Conservation (phyloP, 2,888 invertebrate genomes). For the Spisula subtruncata region DNA sequence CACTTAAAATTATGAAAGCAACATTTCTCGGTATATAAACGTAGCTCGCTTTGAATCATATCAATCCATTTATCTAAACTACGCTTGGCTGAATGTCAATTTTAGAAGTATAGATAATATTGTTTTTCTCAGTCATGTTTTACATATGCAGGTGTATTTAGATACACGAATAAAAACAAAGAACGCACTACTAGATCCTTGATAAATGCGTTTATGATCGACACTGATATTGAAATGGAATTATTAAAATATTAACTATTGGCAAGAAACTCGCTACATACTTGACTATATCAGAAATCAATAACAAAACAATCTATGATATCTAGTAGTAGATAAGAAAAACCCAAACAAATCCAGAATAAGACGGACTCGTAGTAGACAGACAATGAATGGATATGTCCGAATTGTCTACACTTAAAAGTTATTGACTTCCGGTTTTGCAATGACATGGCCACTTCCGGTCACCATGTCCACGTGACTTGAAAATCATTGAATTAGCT, state of each 20-base stretch:
- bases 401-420: too few relatives aligned
- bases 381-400: background rate
- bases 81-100: conserved; percentile 18
- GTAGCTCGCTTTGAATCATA: background rate
- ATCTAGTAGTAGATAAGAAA: background rate
- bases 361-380: background rate
- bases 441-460: background rate
- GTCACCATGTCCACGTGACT: background rate
- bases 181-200: background rate
- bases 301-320: background rate
- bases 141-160: conserved; percentile 8
- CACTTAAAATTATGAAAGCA: background rate
- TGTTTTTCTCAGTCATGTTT: conserved; percentile 10
- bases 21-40: background rate
- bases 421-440: too few relatives aligned
- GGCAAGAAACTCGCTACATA: background rate
- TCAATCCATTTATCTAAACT: conserved; percentile 4
- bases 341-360: background rate
- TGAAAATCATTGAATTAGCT: background rate
- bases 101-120: background rate
- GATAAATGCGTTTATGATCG: background rate
- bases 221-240: background rate
- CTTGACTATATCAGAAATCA: background rate
- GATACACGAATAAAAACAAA: conserved; percentile 1
- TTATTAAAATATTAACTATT: background rate